These are phyloP conservation scores for Aleadryas rufinucha DNA, from an alignment of 2,113 vertebrate species.

Conservation along the genomic window DNA sequence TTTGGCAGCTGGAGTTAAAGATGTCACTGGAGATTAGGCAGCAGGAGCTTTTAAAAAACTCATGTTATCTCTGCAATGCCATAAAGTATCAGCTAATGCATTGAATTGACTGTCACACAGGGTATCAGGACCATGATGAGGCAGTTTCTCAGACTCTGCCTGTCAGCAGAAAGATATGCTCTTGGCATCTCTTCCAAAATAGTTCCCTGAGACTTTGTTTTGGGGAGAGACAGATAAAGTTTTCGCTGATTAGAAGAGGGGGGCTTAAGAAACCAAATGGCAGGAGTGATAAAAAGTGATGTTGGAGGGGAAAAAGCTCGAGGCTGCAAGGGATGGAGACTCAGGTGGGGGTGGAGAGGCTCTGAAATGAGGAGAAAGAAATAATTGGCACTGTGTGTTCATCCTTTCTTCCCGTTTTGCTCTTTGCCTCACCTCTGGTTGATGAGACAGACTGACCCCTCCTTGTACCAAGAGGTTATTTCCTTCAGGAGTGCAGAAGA, in stretches of 20 bases:
- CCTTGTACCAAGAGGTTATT: not conserved
- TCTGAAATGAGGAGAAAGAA: not conserved
- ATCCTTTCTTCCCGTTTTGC: not conserved
- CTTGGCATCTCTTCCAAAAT: not conserved
- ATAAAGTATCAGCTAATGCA: not conserved
- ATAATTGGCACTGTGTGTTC: not conserved
- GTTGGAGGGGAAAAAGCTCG: not conserved
- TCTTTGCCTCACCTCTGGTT: not conserved
- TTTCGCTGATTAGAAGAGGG: not conserved
- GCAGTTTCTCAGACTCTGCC: not conserved
- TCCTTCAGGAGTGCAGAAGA: not conserved
- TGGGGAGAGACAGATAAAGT: not conserved
- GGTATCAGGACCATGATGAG: not conserved
- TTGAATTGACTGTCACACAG: not conserved
- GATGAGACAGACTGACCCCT: not conserved
- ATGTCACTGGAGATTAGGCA: not conserved
- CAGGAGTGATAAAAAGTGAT: not conserved
- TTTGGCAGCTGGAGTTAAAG: not conserved
- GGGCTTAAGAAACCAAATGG: not conserved
- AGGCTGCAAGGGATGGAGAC: not conserved
- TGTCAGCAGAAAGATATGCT: constrained; percentile 10
- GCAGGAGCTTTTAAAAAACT: not conserved
- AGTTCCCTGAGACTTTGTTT: not conserved
- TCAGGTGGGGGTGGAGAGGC: not conserved
- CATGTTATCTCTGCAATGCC: not conserved